Base-by-base conservation (phyloP, 2,113 vertebrate genomes). In the Holacanthus passer region DNA sequence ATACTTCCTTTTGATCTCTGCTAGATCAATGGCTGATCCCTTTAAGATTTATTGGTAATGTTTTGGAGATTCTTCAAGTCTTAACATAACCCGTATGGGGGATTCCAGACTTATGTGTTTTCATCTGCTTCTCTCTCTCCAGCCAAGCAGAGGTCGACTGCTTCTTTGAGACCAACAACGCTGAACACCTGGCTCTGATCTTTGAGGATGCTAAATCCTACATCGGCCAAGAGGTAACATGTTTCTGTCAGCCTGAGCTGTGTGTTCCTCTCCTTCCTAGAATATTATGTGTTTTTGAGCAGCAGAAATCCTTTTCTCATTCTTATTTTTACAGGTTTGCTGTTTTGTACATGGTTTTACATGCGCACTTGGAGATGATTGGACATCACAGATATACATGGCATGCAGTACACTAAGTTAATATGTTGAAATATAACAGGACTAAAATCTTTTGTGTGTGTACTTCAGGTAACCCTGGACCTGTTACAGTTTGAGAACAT, bases 201-300 rank as follows among this genome's bases (percentile, higher is more conserved):
- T 99, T 99, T 0, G 98, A 99, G 83, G 84, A 92, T 0, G 79
- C 87, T 0, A 19, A 79, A 29, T 97, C 97, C 29, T 99, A 96
- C 0, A 47, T 98, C 63, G 97, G 97, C 75, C 93, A 96, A 95
- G 98, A 99, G 97, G 98, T 99, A 91, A 93, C 87, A 0, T 1
- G 4, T 84, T 63, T 73, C 5, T 31, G 47, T 67, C 20, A 19
- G 0, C 12, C 66, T 32, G 13, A 56, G 11, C 20, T 39, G 31
- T 73, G 16, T 65, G 14, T 68, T 43, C 55, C 5, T 32, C n/a
- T 22, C 2, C 45, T 41, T 20, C 5, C 20, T 56, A 16, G 39
- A 53, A 22, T 56, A 52, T 47, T 10, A 13, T 56, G 50, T 45
- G 0, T 37, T 29, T 37, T 43, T 43, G 13, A 1, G 19, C 22